These are phyloP conservation scores for Pangasius larnaudii DNA, from an alignment of 2,797 vertebrate species.

Conservation along the genomic window DNA sequence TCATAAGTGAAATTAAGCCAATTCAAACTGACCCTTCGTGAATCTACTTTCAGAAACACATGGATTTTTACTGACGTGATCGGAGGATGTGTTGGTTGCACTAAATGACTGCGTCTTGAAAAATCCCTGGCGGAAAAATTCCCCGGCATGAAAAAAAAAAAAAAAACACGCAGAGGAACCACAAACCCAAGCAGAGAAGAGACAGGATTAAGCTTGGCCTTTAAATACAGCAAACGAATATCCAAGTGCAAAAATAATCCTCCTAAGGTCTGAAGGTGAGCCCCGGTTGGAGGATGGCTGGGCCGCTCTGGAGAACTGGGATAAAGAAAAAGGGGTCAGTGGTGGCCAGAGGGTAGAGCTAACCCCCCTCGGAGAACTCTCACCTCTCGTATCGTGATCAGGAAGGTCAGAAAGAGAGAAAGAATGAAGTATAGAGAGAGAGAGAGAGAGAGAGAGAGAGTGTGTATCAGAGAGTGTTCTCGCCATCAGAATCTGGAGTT, in stretches of 20 bases:
- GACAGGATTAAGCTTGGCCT: background rate
- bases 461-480: background rate
- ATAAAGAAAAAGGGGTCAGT: background rate
- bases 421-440: background rate
- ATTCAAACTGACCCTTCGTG: background rate
- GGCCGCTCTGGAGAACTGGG: background rate
- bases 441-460: background rate
- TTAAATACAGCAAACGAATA: constrained; percentile 10
- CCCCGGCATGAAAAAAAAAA: background rate
- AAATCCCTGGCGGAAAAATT: background rate
- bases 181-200: background rate
- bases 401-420: background rate
- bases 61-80: background rate
- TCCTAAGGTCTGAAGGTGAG: background rate
- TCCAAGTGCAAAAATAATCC: background rate
- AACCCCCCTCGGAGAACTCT: background rate
- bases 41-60: background rate
- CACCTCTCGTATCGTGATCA: background rate
- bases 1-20: background rate
- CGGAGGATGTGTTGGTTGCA: background rate
- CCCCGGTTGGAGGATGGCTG: background rate
- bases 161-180: background rate
- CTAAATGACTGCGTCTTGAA: background rate
- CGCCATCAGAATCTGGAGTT: background rate
- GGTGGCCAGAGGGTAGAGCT: background rate